phyloP scores from a whole-genome alignment of 2,797 vertebrate genomes.

The Arremon brunneinucha region DNA sequence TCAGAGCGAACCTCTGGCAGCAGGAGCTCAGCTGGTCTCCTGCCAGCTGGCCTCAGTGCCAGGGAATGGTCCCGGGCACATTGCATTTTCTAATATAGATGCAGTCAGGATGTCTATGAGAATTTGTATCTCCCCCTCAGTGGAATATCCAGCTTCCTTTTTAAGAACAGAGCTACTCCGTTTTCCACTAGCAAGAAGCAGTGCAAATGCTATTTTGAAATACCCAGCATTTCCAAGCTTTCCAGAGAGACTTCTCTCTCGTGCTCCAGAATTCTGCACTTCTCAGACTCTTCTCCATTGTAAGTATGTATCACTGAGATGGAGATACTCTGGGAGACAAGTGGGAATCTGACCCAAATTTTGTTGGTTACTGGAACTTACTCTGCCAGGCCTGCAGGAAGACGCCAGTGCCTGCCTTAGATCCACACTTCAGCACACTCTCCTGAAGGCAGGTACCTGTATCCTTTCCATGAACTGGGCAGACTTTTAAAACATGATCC shows the following conservation, averaged over 20 bases:
- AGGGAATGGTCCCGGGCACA: neutral
- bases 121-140: neutral
- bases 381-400: neutral
- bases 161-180: neutral
- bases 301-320: neutral
- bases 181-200: neutral
- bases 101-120: conserved; percentile 18
- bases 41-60: neutral
- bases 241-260: neutral
- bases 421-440: neutral
- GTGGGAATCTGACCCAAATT: neutral
- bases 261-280: neutral
- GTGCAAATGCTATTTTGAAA: neutral
- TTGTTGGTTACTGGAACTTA: neutral
- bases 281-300: neutral
- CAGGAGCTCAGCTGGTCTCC: neutral
- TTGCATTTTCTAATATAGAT: conserved; percentile 17
- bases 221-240: neutral
- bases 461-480: neutral
- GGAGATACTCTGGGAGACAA: neutral
- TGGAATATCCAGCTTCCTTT: conserved; percentile 30
- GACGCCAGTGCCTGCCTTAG: neutral
- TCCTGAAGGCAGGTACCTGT: neutral
- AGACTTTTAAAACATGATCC: neutral
- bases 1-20: neutral